Base-by-base conservation (phyloP, 2,888 invertebrate species). In the Agonopterix alstromeriana region DNA sequence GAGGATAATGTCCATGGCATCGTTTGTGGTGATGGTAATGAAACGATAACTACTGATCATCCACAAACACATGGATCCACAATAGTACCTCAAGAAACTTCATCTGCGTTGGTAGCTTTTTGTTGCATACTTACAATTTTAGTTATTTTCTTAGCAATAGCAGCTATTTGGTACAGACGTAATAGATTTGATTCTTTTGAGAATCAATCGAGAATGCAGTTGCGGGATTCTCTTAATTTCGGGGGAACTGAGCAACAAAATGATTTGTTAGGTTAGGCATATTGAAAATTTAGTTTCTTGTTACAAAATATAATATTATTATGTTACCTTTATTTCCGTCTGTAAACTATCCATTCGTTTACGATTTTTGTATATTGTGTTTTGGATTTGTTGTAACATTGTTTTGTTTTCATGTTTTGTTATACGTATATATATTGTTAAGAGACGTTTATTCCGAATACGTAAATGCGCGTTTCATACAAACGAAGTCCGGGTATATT, bases 1-100 rank as follows among this genome's bases (percentile, higher is more conserved):
- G 85, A 85, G 51, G 87, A 87, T 46, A 87, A 87, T 55, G 87
- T 85, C 0, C 71, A 83, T 53, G 86, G 86, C 8, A 86, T 87
- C 14, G 69, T 67, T 58, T 87, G 86, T 65, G 86, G 87, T 2
- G 70, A 75, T 44, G 53, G 53, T 10, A 54, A 38, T 38, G 14
- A 43, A 1, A 36, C 47, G 46, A 48, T n/a, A 5, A 36, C 51
- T 17, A 41, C 48, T n/a, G 9, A 42, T 17, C 40, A 45, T 5
- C n/a, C 48, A 14, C 9, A 38, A 38, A n/a, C n/a, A 12, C 42
- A 11, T 42, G 27, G 7, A 27, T 27, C 27, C 5, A 10, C 0
- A 11, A 42, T 42, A 12, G 11, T 11, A 42, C 42, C 42, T 12
- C 10, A 42, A 11, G 11, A 12, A 11, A 8, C n/a, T 11, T 54